Percentiles rank a stretch among this genome's conserved stretches.
These are phyloP conservation scores for Heliconius charithonia DNA, from an alignment of 2,888 invertebrate species.

Conservation along the genomic window DNA sequence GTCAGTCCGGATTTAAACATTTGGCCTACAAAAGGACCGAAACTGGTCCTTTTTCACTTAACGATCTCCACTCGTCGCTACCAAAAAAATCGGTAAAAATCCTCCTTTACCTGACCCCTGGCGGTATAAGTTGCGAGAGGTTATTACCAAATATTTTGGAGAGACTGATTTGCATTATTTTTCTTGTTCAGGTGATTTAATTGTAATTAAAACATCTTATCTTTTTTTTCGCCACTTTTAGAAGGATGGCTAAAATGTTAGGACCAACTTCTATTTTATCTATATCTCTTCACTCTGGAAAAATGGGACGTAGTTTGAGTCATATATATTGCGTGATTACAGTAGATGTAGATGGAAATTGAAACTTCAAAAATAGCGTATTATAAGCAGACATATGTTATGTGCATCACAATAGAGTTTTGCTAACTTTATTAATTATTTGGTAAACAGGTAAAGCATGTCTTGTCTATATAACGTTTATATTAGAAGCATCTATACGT, in stretches of 20 bases:
- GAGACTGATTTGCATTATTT: background rate
- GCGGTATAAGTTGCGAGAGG: conserved; percentile 57
- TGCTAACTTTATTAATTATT: too few relatives aligned
- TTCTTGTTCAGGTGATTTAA: background rate
- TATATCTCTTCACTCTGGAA: background rate
- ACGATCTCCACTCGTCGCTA: conserved; percentile 70
- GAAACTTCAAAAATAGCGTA: too few relatives aligned
- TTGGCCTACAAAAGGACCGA: conserved; percentile 74
- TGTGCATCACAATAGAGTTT: too few relatives aligned
- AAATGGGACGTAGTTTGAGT: background rate
- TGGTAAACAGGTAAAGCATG: too few relatives aligned
- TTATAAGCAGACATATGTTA: too few relatives aligned
- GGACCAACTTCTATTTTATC: too few relatives aligned
- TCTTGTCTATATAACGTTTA: too few relatives aligned
- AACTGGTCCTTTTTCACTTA: conserved; percentile 77
- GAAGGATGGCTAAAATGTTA: background rate
- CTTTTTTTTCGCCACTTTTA: background rate
- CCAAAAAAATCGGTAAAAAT: conserved; percentile 77
- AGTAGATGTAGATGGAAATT: too few relatives aligned
- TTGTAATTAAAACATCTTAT: background rate
- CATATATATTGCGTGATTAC: too few relatives aligned
- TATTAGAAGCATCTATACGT: too few relatives aligned
- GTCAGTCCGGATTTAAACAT: conserved; percentile 62
- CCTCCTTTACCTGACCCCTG: conserved; percentile 69
- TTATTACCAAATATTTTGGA: conserved; percentile 43